Conservation (phyloP, 2,888 invertebrate genomes). For the Falcaria lacertinaria region DNA sequence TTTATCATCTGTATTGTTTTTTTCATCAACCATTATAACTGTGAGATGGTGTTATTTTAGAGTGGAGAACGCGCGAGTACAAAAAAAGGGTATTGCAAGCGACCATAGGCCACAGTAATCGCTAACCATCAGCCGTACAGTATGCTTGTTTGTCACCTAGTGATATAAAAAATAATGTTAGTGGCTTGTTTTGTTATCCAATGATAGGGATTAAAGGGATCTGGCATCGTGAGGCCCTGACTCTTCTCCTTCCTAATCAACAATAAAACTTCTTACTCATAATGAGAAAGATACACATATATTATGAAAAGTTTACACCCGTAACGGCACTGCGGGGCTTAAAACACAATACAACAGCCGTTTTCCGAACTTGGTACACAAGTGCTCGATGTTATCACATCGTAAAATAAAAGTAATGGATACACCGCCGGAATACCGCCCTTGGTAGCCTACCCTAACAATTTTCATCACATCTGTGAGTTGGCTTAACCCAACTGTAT, state of each 20-base stretch:
- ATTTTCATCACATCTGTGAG: neutral
- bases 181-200: no score
- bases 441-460: neutral
- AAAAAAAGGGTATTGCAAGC: neutral
- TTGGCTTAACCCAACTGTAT: no score
- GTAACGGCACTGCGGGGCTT: conserved; percentile 11
- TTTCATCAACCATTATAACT: no score
- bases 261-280: no score
- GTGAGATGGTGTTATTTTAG: no score
- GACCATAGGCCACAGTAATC: neutral
- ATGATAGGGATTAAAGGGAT: no score
- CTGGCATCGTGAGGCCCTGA: no score
- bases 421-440: conserved; percentile 15
- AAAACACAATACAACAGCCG: conserved; percentile 21
- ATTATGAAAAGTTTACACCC: conserved; percentile 16
- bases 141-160: neutral
- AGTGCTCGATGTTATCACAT: conserved; percentile 44
- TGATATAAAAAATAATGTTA: neutral
- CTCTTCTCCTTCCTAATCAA: no score
- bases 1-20: no score
- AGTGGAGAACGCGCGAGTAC: no score
- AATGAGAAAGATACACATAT: neutral
- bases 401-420: conserved; percentile 52
- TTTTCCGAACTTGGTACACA: conserved; percentile 33
- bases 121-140: neutral